phyloP scores from a whole-genome alignment of 2,113 vertebrate species.

The Bubalus kerabau region DNA sequence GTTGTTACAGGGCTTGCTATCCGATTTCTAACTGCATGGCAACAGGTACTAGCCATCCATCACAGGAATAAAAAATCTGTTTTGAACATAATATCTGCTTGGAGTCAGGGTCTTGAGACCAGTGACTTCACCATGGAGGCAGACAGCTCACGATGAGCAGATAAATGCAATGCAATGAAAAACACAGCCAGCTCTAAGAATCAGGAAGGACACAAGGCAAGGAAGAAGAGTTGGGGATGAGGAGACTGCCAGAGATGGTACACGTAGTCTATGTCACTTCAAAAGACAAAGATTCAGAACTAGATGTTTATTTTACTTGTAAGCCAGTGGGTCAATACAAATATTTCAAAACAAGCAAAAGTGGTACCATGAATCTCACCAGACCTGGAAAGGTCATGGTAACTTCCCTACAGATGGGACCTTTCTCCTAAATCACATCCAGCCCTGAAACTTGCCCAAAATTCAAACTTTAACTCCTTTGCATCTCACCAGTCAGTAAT shows the following conservation, averaged over 20 bases:
- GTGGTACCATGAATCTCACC: background rate
- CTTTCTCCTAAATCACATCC: background rate
- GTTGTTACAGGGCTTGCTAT: background rate
- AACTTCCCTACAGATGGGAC: background rate
- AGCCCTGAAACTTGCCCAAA: background rate
- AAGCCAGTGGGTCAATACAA: background rate
- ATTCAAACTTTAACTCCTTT: background rate
- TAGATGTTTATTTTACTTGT: background rate
- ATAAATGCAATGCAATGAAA: background rate
- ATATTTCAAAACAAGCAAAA: conserved; percentile 1
- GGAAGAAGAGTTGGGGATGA: background rate
- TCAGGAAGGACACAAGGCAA: background rate
- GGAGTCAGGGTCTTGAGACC: background rate
- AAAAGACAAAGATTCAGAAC: background rate
- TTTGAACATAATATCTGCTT: background rate
- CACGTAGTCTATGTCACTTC: background rate
- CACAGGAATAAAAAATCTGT: background rate
- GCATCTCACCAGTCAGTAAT: background rate
- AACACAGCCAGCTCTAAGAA: background rate
- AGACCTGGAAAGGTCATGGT: background rate
- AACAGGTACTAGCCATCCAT: background rate
- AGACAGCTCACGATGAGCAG: background rate
- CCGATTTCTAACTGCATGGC: background rate
- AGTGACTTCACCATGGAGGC: background rate
- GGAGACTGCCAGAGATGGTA: background rate